Evolutionary conservation across 2,797 vertebrate genomes (phyloP).

Genomic region (Hafferia zeledoni): DNA sequence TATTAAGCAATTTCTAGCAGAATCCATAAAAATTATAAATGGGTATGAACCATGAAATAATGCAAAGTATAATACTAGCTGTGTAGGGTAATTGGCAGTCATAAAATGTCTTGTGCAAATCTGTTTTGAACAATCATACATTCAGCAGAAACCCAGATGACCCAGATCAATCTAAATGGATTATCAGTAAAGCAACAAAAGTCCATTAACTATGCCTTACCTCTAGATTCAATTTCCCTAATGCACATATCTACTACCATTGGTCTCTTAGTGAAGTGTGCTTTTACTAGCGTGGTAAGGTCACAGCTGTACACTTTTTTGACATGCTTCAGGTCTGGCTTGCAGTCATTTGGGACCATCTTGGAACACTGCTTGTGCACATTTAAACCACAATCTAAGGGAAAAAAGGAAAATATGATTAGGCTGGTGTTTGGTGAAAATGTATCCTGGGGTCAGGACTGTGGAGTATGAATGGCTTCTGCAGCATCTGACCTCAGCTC

Average conservation of each 20-base stretch:
- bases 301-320: conserved; percentile 99
- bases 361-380: conserved; percentile 98
- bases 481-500: neutral
- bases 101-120: conserved; percentile 14
- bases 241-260: conserved; percentile 99
- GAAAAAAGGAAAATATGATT: conserved; percentile 15
- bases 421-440: neutral
- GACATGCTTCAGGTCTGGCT: conserved; percentile 95
- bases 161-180: conserved; percentile 1
- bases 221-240: conserved; percentile 97
- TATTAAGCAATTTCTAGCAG: conserved; percentile 19
- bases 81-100: neutral
- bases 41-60: neutral
- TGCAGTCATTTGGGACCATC: conserved; percentile 96
- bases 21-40: conserved; percentile 27
- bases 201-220: conserved; percentile 76
- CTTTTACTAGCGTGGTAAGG: conserved; percentile 95
- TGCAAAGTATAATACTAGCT: neutral
- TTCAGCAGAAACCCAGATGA: conserved; percentile 26
- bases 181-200: neutral
- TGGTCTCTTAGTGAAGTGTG: conserved; percentile 91
- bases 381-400: conserved; percentile 94
- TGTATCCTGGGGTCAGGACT: neutral
- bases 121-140: neutral
- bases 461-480: fast-evolving